Conservation (phyloP, 1,140 invertebrate species). For the Mycetomoellerius zeteki region DNA sequence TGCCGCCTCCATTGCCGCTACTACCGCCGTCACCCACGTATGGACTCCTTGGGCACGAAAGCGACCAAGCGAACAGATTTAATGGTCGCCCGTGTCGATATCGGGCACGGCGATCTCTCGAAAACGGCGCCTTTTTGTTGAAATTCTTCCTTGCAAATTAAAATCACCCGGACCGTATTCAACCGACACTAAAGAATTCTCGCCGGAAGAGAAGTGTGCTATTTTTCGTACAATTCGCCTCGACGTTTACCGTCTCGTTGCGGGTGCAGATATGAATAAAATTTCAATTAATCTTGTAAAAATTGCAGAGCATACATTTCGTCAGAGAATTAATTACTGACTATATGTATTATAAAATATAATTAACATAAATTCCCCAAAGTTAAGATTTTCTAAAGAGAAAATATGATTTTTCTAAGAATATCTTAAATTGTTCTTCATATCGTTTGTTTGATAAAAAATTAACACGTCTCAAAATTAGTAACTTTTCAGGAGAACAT, state of each 20-base stretch:
- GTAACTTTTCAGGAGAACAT: no score
- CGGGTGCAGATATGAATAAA: background rate
- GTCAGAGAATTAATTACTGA: slow-evolving; percentile 16
- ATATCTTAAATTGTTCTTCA: no score
- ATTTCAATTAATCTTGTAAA: slow-evolving; percentile 46
- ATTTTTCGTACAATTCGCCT: slow-evolving; percentile 36
- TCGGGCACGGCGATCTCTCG: slow-evolving; percentile 41
- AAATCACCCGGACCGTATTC: slow-evolving; percentile 38
- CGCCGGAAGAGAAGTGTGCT: background rate
- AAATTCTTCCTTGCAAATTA: slow-evolving; percentile 56
- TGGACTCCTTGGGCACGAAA: slow-evolving; percentile 53
- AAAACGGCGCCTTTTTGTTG: slow-evolving; percentile 38
- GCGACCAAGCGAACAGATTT: slow-evolving; percentile 41
- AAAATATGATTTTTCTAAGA: background rate
- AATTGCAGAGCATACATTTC: background rate
- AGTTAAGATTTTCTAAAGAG: background rate
- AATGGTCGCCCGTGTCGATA: slow-evolving; percentile 55
- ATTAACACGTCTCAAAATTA: no score
- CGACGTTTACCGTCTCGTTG: background rate
- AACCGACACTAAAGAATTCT: slow-evolving; percentile 36
- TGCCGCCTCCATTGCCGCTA: background rate
- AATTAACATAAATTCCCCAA: background rate
- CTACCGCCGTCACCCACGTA: background rate
- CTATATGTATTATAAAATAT: background rate
- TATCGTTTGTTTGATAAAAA: no score